Conservation (phyloP, 2,113 vertebrate genomes). For the Stomatorhinus ivindoensis region DNA sequence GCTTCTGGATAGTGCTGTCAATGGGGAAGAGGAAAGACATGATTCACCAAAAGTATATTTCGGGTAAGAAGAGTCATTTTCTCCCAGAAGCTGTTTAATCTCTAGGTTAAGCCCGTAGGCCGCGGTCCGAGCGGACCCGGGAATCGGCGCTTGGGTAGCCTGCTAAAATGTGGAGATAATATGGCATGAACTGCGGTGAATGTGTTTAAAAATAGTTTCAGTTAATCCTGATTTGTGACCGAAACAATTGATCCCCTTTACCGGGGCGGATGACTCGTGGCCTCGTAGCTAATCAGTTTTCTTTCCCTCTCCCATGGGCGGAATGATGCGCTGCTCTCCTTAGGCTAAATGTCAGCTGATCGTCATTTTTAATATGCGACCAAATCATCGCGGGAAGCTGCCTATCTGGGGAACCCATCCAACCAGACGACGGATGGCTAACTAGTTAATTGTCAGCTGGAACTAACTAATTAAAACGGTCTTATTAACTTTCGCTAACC, state of each 20-base stretch:
- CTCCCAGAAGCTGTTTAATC: background rate
- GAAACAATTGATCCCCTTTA: background rate
- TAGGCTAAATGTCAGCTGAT: background rate
- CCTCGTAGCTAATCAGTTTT: background rate
- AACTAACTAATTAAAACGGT: background rate
- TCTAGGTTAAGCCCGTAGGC: background rate
- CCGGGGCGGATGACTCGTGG: background rate
- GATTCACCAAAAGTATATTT: conserved; percentile 58
- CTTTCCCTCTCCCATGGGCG: background rate
- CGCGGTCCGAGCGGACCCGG: background rate
- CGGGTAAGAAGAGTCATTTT: conserved; percentile 39
- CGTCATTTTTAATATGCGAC: background rate
- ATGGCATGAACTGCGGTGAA: background rate
- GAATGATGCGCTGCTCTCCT: background rate
- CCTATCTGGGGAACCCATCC: background rate
- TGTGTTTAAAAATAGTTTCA: background rate
- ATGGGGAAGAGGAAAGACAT: conserved; percentile 72
- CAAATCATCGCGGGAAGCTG: background rate
- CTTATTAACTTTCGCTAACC: background rate
- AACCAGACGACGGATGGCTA: background rate
- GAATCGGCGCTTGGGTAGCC: background rate
- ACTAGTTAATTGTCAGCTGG: background rate
- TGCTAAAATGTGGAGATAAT: background rate
- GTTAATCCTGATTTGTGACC: background rate
- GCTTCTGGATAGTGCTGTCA: conserved; percentile 19